Percentiles rank a stretch among this genome's conserved stretches.
Conservation (phyloP, 2,888 invertebrate genomes). For the Germaria angustata region DNA sequence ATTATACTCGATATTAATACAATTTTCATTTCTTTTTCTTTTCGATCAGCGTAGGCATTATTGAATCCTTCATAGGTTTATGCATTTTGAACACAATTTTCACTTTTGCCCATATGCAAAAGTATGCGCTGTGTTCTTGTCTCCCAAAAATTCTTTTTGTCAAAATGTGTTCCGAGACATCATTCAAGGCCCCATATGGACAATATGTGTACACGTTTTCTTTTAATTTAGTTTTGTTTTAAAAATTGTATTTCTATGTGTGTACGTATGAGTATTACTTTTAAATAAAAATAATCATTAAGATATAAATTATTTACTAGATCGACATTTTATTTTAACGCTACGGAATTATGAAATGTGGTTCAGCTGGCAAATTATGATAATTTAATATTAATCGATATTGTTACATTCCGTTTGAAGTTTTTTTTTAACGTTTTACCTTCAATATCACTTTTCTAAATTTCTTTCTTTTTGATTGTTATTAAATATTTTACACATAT, state of each 20-base stretch:
- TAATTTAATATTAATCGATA: too few relatives aligned
- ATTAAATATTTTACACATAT: too few relatives aligned
- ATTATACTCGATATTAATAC: constrained; percentile 42
- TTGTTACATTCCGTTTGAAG: too few relatives aligned
- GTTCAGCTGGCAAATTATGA: too few relatives aligned
- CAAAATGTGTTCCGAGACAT: neutral
- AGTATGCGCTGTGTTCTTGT: constrained; percentile 7
- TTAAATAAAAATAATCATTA: constrained; percentile 24
- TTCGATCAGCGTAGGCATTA: constrained; percentile 63
- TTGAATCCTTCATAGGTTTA: constrained; percentile 49
- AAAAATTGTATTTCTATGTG: constrained; percentile 14
- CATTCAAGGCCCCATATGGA: constrained; percentile 32
- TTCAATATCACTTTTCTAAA: too few relatives aligned
- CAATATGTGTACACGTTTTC: constrained; percentile 39
- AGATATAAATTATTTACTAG: neutral
- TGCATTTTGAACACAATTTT: constrained; percentile 37
- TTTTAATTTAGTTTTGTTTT: constrained; percentile 52
- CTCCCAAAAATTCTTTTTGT: constrained; percentile 23
- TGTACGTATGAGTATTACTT: constrained; percentile 56
- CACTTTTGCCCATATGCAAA: constrained; percentile 10
- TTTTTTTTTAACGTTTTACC: too few relatives aligned
- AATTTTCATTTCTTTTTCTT: constrained; percentile 43
- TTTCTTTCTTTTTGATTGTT: too few relatives aligned
- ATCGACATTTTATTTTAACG: neutral
- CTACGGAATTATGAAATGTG: neutral